These are phyloP conservation scores for Micromys minutus DNA, from an alignment of 2,113 vertebrate species.

Conservation along the genomic window DNA sequence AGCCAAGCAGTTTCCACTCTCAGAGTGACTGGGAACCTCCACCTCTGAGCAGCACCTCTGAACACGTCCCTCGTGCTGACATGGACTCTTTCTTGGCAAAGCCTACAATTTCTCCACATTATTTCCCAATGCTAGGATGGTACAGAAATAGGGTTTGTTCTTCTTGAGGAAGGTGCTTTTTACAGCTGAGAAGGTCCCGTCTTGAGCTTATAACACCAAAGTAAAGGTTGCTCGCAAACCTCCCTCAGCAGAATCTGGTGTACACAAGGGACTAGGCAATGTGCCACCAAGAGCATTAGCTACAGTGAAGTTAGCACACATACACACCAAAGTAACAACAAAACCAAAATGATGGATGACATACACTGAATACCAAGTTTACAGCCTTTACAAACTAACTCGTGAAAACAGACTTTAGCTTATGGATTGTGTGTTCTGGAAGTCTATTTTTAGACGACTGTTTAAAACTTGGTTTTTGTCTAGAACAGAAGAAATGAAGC, in stretches of 20 bases:
- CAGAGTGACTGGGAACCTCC: not conserved
- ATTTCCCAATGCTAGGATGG: slow-evolving; percentile 57
- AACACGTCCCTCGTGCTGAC: not conserved
- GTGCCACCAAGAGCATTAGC: not conserved
- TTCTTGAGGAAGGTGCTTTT: slow-evolving; percentile 50
- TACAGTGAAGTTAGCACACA: not conserved
- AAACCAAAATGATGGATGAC: not conserved
- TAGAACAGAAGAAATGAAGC: not conserved
- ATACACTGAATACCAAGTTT: slow-evolving; percentile 35
- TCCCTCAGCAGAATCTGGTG: not conserved
- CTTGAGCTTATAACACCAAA: not conserved
- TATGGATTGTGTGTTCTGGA: not conserved
- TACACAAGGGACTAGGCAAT: not conserved
- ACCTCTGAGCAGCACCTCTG: slow-evolving; percentile 13
- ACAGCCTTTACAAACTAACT: slow-evolving; percentile 29
- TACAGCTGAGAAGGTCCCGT: not conserved
- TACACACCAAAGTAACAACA: not conserved
- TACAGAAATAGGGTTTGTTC: slow-evolving; percentile 37
- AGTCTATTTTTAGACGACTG: not conserved
- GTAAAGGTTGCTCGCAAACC: slow-evolving; percentile 9
- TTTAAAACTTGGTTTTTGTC: slow-evolving; percentile 55
- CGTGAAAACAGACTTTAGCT: slow-evolving; percentile 31
- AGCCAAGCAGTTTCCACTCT: not conserved
- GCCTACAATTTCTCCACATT: slow-evolving; percentile 39
- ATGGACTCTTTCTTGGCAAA: slow-evolving; percentile 8